These are phyloP conservation scores for Miichthys miiuy DNA, from an alignment of 2,797 vertebrate species.

Conservation along the genomic window DNA sequence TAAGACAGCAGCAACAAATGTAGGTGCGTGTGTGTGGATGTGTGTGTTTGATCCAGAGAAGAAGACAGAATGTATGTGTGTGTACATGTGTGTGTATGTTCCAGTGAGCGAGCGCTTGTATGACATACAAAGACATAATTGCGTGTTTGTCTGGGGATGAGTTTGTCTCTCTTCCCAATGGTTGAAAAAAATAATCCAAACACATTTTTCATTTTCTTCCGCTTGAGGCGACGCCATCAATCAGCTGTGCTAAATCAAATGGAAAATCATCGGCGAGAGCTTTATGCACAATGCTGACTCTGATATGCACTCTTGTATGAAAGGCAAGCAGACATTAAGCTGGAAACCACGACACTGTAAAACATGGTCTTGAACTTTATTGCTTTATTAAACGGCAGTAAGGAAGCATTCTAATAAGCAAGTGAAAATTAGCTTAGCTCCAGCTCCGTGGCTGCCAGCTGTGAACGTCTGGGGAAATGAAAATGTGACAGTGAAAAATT, in stretches of 20 bases:
- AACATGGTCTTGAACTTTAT: constrained; percentile 49
- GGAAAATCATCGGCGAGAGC: constrained; percentile 58
- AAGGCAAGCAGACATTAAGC: constrained; percentile 58
- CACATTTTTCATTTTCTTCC: constrained; percentile 65
- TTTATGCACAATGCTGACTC: constrained; percentile 49
- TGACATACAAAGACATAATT: constrained; percentile 47
- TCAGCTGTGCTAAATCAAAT: constrained; percentile 72
- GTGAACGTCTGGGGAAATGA: constrained; percentile 44
- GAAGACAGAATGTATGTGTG: constrained; percentile 27
- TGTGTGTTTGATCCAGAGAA: constrained; percentile 43
- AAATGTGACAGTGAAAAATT: constrained; percentile 59
- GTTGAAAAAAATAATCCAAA: constrained; percentile 16
- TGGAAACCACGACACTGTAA: constrained; percentile 43
- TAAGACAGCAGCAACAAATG: constrained; percentile 58
- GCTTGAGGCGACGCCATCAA: constrained; percentile 59
- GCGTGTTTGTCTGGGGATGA: constrained; percentile 24
- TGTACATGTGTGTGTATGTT: background rate
- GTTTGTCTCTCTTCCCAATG: constrained; percentile 19
- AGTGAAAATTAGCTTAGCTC: constrained; percentile 49
- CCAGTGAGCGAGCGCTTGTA: background rate
- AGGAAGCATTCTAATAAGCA: constrained; percentile 66
- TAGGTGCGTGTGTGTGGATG: constrained; percentile 24
- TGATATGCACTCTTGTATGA: constrained; percentile 54
- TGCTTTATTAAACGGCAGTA: constrained; percentile 57
- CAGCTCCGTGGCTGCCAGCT: constrained; percentile 42